A percentile compares a stretch with the other conserved stretches of the same genome.
phyloP scores from a whole-genome alignment of 2,797 vertebrate species.

The Falco cherrug region DNA sequence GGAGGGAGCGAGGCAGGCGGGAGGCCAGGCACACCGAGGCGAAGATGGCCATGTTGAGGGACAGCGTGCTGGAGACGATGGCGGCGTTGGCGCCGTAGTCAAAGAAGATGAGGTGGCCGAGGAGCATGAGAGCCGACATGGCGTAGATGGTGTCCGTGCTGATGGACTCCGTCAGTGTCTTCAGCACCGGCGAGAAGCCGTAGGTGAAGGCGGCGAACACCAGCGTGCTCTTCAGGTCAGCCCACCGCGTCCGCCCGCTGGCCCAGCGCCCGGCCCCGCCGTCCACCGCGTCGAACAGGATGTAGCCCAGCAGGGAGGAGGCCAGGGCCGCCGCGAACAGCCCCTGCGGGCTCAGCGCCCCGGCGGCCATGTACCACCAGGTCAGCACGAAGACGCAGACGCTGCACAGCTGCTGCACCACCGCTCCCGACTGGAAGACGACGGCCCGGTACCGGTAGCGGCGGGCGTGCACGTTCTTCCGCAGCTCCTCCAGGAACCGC shows the following conservation, averaged over 20 bases:
- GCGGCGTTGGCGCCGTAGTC: conserved; percentile 87
- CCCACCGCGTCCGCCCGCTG: conserved; percentile 83
- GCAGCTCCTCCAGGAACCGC: conserved; percentile 91
- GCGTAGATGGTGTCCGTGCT: conserved; percentile 98
- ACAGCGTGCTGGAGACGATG: conserved; percentile 89
- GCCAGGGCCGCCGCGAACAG: conserved; percentile 82
- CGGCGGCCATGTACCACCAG: conserved; percentile 96
- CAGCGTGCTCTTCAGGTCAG: conserved; percentile 90
- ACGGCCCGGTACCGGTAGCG: conserved; percentile 90
- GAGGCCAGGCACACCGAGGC: conserved; percentile 96
- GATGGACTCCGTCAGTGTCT: conserved; percentile 95
- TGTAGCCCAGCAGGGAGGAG: conserved; percentile 86
- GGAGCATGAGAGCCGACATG: conserved; percentile 94
- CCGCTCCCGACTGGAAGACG: conserved; percentile 89
- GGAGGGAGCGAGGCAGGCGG: conserved; percentile 87
- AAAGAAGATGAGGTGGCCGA: conserved; percentile 94
- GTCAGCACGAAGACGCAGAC: conserved; percentile 92
- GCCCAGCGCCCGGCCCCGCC: conserved; percentile 66
- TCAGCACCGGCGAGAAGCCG: conserved; percentile 93
- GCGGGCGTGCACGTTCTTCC: conserved; percentile 88
- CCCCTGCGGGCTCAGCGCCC: conserved; percentile 82
- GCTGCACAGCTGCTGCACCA: conserved; percentile 95
- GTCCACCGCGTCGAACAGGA: conserved; percentile 83
- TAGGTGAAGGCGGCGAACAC: conserved; percentile 95
- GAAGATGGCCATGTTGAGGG: conserved; percentile 96